Evolutionary conservation across 2,797 vertebrate genomes (phyloP).

Genomic region (Cygnus olor): DNA sequence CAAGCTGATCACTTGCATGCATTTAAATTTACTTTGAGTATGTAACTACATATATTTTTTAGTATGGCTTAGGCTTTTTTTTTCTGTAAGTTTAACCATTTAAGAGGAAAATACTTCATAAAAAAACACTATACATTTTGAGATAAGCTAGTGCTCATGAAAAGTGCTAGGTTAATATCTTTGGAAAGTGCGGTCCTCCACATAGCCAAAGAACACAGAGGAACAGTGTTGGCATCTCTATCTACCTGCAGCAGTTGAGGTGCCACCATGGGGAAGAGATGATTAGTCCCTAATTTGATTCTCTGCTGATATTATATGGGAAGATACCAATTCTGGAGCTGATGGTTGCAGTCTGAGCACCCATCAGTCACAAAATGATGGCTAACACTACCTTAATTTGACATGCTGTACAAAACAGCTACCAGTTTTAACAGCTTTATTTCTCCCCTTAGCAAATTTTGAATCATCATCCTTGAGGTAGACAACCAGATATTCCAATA

Average conservation of each 20-base stretch:
- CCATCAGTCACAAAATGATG: neutral
- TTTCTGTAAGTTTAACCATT: slow-evolving; percentile 10
- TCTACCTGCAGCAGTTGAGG: neutral
- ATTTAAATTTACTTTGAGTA: neutral
- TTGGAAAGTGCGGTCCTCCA: slow-evolving; percentile 31
- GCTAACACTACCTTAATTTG: neutral
- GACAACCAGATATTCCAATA: slow-evolving; percentile 45
- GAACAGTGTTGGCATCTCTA: neutral
- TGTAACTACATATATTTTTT: neutral
- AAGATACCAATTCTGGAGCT: neutral
- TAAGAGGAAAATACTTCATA: slow-evolving; percentile 30
- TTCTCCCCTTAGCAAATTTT: neutral
- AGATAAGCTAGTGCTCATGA: neutral
- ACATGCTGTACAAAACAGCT: neutral
- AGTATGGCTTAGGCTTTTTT: slow-evolving; percentile 37
- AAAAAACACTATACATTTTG: neutral
- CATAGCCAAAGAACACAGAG: neutral
- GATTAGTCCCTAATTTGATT: neutral
- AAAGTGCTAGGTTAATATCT: slow-evolving; percentile 17
- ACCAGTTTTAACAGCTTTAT: neutral
- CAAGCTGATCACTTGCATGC: neutral
- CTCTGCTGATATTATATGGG: neutral
- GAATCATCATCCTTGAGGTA: slow-evolving; percentile 58
- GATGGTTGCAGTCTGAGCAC: neutral
- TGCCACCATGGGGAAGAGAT: neutral